These are phyloP conservation scores for Coleophora flavipennella DNA, from an alignment of 2,888 invertebrate genomes.

Conservation along the genomic window DNA sequence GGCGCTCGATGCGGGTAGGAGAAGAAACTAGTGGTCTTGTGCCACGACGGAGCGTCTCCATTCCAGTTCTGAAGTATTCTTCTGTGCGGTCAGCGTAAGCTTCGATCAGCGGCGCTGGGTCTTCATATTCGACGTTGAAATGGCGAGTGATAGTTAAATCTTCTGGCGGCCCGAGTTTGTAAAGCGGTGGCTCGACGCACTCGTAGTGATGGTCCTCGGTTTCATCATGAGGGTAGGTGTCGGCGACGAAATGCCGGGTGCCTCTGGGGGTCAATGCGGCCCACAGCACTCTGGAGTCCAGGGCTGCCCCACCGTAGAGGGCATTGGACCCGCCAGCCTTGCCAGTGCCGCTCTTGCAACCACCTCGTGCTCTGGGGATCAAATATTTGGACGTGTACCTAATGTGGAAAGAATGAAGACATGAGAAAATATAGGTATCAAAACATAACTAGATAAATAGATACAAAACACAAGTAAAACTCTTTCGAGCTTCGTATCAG, in stretches of 20 bases:
- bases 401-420: background rate
- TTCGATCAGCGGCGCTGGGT: constrained; percentile 82
- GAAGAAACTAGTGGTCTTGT: constrained; percentile 82
- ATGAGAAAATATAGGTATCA: too few species aligned
- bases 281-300: constrained; percentile 83
- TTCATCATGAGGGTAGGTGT: constrained; percentile 75
- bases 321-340: constrained; percentile 63
- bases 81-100: constrained; percentile 75
- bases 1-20: constrained; percentile 86
- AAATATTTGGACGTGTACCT: background rate
- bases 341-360: constrained; percentile 71
- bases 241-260: constrained; percentile 83
- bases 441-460: too few species aligned
- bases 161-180: constrained; percentile 62
- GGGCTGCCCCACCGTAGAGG: constrained; percentile 63
- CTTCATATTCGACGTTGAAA: constrained; percentile 87
- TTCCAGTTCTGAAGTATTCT: constrained; percentile 58
- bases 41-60: constrained; percentile 61
- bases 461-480: too few species aligned
- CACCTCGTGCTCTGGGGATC: constrained; percentile 51
- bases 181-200: constrained; percentile 75
- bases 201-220: constrained; percentile 80
- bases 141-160: constrained; percentile 78
- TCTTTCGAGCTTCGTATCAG: too few species aligned
- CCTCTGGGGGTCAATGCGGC: constrained; percentile 88